Percentiles rank a stretch among this genome's conserved stretches.
These are phyloP conservation scores for Daphoenositta chrysoptera DNA, from an alignment of 2,113 vertebrate genomes.

Conservation along the genomic window DNA sequence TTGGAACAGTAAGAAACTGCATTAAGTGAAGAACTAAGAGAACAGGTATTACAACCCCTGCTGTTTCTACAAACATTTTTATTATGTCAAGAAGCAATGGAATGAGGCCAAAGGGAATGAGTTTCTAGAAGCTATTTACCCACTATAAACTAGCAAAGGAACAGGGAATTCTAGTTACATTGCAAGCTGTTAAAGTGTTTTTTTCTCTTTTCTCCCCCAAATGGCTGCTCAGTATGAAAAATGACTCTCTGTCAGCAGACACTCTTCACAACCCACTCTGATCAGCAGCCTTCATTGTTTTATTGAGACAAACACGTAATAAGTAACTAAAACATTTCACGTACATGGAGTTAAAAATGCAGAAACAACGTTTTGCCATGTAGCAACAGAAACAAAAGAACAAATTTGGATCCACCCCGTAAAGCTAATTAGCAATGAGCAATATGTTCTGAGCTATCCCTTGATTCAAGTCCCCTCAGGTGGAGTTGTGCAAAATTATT, in stretches of 20 bases:
- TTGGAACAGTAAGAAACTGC: not conserved
- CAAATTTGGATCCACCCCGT: not conserved
- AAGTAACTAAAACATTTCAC: not conserved
- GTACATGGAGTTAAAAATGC: not conserved
- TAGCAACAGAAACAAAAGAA: not conserved
- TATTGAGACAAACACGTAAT: slow-evolving; percentile 12
- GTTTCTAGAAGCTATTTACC: slow-evolving; percentile 19
- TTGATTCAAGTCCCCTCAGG: not conserved
- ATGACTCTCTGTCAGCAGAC: slow-evolving; percentile 9
- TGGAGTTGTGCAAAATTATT: not conserved
- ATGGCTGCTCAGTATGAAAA: slow-evolving; percentile 42
- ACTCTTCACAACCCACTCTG: not conserved
- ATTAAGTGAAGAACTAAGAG: not conserved
- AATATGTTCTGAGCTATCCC: not conserved
- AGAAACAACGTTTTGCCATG: not conserved
- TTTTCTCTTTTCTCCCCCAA: slow-evolving; percentile 21
- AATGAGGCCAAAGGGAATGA: slow-evolving; percentile 11
- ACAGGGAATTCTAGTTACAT: slow-evolving; percentile 18
- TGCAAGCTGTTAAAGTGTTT: slow-evolving; percentile 2
- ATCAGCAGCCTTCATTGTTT: slow-evolving; percentile 10
- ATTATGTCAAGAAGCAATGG: not conserved
- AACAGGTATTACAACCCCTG: not conserved
- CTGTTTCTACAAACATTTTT: not conserved
- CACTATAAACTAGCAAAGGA: slow-evolving; percentile 3
- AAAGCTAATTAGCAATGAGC: not conserved